phyloP scores from a whole-genome alignment of 2,888 invertebrate genomes.

The Crematogaster levior region DNA sequence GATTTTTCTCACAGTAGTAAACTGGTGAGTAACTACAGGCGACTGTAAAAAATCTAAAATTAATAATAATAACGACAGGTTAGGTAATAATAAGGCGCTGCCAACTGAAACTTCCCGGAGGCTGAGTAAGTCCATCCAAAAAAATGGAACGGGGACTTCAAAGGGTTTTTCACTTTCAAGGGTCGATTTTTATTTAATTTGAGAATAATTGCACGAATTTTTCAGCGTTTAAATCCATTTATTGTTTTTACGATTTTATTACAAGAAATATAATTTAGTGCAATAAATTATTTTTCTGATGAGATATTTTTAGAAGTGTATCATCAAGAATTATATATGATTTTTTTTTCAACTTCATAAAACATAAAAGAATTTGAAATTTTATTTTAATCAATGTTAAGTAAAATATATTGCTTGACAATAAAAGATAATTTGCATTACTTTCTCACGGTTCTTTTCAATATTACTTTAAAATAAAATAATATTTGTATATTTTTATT shows the following conservation, averaged over 20 bases:
- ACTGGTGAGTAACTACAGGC: conserved; percentile 74
- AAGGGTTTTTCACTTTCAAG: no score
- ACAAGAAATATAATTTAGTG: background rate
- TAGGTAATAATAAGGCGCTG: conserved; percentile 77
- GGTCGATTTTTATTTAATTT: conserved; percentile 21
- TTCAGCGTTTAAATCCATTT: background rate
- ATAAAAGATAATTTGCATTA: background rate
- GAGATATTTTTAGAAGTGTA: background rate
- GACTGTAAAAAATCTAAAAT: conserved; percentile 77
- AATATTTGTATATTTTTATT: conserved; percentile 8
- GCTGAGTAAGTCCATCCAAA: conserved; percentile 45
- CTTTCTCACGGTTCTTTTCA: background rate
- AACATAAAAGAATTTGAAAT: background rate
- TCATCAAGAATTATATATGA: background rate
- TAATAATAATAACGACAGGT: conserved; percentile 80
- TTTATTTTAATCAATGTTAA: background rate
- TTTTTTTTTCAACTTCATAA: background rate
- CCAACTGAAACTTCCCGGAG: conserved; percentile 76
- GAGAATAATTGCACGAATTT: conserved; percentile 44
- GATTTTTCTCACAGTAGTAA: conserved; percentile 82
- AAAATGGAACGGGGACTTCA: conserved; percentile 37
- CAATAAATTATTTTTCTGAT: background rate
- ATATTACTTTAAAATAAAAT: conserved; percentile 8
- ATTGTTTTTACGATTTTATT: background rate
- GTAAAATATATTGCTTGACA: background rate